Conservation (phyloP, 2,797 vertebrate species). For the Sebastes kiyomatsui region DNA sequence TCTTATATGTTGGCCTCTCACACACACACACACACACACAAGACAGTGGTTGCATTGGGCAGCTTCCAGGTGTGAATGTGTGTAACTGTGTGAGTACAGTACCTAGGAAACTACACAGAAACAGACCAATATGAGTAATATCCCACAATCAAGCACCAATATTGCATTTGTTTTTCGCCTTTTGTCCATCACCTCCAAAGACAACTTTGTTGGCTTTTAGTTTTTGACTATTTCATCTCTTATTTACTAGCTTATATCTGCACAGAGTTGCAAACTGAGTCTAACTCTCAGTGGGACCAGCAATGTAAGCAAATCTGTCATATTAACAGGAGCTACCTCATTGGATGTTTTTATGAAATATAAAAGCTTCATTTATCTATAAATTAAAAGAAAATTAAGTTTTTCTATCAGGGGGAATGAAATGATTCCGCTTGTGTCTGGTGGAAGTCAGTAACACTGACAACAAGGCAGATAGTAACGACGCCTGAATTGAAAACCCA, state of each 20-base stretch:
- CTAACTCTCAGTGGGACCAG: not conserved
- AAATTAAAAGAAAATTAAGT: not conserved
- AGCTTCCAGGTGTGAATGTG: not conserved
- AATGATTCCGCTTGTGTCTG: not conserved
- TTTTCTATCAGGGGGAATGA: not conserved
- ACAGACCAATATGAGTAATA: not conserved
- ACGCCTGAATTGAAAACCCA: slow-evolving; percentile 7
- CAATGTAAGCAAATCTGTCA: not conserved
- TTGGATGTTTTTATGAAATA: not conserved
- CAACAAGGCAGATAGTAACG: not conserved
- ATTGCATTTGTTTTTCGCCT: not conserved
- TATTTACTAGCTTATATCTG: not conserved
- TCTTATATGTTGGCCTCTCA: too few relatives aligned
- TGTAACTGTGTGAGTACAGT: not conserved
- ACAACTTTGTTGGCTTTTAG: not conserved
- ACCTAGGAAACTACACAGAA: not conserved
- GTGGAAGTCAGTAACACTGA: slow-evolving; percentile 2
- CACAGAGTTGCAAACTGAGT: not conserved
- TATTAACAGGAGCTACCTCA: not conserved
- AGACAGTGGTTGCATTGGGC: not conserved
- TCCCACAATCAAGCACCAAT: not conserved
- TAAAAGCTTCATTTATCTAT: not conserved
- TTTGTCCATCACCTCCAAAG: not conserved
- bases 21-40: too few relatives aligned
- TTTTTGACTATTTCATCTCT: not conserved